Base-by-base conservation (phyloP, 1,140 invertebrate genomes). In the Diachasmimorpha longicaudata region DNA sequence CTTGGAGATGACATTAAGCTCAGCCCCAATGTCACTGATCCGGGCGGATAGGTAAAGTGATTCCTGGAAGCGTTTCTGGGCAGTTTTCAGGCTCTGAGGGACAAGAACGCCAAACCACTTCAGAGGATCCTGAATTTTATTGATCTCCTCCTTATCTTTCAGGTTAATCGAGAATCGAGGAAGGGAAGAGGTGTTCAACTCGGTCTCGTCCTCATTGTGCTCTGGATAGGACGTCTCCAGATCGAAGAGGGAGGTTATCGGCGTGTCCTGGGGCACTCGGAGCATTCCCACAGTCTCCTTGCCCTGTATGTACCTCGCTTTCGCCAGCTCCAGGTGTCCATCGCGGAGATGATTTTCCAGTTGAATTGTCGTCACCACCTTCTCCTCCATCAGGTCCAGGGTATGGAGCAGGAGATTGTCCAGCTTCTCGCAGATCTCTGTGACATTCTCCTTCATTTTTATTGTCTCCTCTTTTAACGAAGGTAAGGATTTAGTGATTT, bases 61-160 rank as follows among this genome's bases (percentile, higher is more conserved):
- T 77, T 91, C 91, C 80, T 91, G 90, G 81, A 94, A 95, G 79
- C 91, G 88, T 78, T 90, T 91, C 84, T 94, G 93, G 1, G 93
- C 92, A 77, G 88, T 90, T 81, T 91, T 90, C 79, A 95, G 87
- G 85, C 92, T 93, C 81, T 93, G 92, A 1, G 94, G 93, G 0
- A 94, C 92, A 42, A 95, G 84, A 70, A 94, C 90, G 13, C 94
- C 94, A 88, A 95, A 95, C 93, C 94, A 95, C 75, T 91, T 92
- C 21, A 94, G 84, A 4, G 94, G 93, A 86, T 94, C 92, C 10
- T 90, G 86, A 71, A 86, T 85, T 42, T 86, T 82, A 21, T 85
- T 81, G 67, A 81, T 78, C 37, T 79, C 81, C 23, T 91, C 82
- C 70, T 70, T 75, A 36, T 79, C 75, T 67, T 87, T 87, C 1